phyloP scores from a whole-genome alignment of 2,797 vertebrate genomes.

The Mycteria americana region DNA sequence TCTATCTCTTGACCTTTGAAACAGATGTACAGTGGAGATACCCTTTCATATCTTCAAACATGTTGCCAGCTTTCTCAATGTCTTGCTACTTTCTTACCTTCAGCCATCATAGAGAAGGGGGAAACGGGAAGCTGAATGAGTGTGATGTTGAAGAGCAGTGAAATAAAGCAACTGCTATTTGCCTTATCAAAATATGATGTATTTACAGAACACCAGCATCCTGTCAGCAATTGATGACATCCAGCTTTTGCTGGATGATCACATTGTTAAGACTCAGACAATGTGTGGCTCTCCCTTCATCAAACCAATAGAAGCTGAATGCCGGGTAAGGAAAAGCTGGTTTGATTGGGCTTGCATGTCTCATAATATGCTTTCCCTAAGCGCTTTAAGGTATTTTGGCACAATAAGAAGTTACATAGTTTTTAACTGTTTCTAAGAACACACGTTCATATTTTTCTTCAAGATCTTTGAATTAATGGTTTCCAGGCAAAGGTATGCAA shows the following conservation, averaged over 20 bases:
- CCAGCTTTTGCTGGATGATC: slow-evolving; percentile 89
- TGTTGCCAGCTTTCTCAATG: background rate
- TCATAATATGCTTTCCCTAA: background rate
- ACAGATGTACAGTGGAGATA: background rate
- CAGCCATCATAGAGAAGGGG: background rate
- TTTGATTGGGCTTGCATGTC: background rate
- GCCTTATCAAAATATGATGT: slow-evolving; percentile 6
- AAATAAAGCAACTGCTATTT: background rate
- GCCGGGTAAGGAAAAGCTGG: slow-evolving; percentile 79
- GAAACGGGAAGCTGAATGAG: background rate
- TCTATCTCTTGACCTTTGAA: background rate
- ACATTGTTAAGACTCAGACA: slow-evolving; percentile 91
- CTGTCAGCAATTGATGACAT: slow-evolving; percentile 89
- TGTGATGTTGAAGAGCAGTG: background rate
- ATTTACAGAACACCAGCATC: slow-evolving; percentile 82
- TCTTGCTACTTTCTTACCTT: background rate
- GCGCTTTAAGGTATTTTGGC: background rate
- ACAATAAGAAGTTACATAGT: background rate
- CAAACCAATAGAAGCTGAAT: slow-evolving; percentile 87
- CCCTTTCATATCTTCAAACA: background rate
- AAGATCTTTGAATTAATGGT: background rate
- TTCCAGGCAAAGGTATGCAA: background rate
- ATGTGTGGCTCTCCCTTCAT: slow-evolving; percentile 90
- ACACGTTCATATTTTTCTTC: background rate
- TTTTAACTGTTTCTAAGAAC: background rate